Evolutionary conservation across 2,888 invertebrate genomes (phyloP), one percentile per base, ranked within the genome.

Genomic region (Agrochola macilenta): DNA sequence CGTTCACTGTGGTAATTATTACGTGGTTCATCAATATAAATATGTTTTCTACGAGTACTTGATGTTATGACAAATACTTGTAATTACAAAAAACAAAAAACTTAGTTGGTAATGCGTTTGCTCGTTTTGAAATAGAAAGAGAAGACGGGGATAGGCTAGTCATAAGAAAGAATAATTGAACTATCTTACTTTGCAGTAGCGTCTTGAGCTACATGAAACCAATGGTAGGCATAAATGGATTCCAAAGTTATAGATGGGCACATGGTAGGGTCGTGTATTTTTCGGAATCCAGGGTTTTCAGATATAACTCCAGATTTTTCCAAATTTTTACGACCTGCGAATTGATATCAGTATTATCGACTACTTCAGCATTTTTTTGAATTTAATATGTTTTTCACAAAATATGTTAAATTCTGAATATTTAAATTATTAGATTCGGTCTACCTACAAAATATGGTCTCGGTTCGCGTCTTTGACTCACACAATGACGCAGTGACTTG

Each of bases 261-360:
- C 12, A 73, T 61, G 0, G 52, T 73, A 5, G 69, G 72, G 23
- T 90, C 79, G 54, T 90, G 85, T 7, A 83, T 26, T 17, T 89
- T 82, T 68, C 90, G 81, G 61, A 86, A 88, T 17, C 85, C 88
- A n/a, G 63, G 2, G 7, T 78, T 23, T 7, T 75, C 39, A 9
- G 83, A 80, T 57, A 89, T 78, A 9, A 90, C 78, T 9, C 85
- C 82, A 26, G 81, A 73, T 11, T 70, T 76, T 2, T 83, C 63
- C n/a, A 89, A 63, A 58, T 88, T 78, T n/a, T 87, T 57, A 60
- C 23, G 17, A 9, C 90, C 90, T 90, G 78, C 0, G 11, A 65
- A 66, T 23, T 0, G 11, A n/a, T n/a, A n/a, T n/a, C n/a, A n/a
- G n/a, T n/a, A 49, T 49, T 20, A 58, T 9, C 4, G 54, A 49